Base-by-base conservation (phyloP, 2,888 invertebrate genomes). In the Sicus ferrugineus region DNA sequence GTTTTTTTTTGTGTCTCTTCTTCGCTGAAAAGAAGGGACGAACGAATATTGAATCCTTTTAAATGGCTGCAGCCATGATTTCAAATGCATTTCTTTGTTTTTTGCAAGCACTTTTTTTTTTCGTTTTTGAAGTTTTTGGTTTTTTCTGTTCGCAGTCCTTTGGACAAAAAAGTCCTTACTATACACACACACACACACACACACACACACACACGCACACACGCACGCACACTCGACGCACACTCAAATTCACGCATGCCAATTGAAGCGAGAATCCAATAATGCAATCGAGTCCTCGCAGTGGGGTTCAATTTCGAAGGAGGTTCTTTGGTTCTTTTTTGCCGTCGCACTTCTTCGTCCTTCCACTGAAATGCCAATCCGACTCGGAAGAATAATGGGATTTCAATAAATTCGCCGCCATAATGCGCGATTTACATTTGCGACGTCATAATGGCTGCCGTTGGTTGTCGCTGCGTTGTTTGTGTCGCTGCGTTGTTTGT, bases 231-330 rank as follows among this genome's bases (percentile, higher is more conserved):
- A 34, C 34, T 34, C n/a, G n/a, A n/a, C n/a, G 46, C 46, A 9
- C 46, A 52, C 21, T 21, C n/a, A 23, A 11, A 23, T 11, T 21
- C 9, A 28, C 26, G 54, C 54, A 54, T 54, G 54, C 54, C 54
- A 54, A 54, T 54, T 54, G 54, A 28, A 54, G 54, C 23, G 23
- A n/a, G n/a, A 23, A 26, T 54, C 28, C 54, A 14, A 28, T 16
- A 23, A 54, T 26, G 54, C 54, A 54, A 54, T 54, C 54, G 28
- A 54, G n/a, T 9, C 14, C 28, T 21, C 28, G 14, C 28, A 16
- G 28, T 54, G 16, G 54, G 54, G 54, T 54, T 54, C 54, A 23
- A 28, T 54, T 54, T 23, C 54, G 54, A 54, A 54, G 54, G 54
- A 28, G 54, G 54, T 28, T 9, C 26, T 50, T 50, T 11, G 5